Percentiles rank a stretch among this genome's conserved stretches.
Evolutionary conservation across 2,797 vertebrate species (phyloP).

Genomic region (Synanceia verrucosa): DNA sequence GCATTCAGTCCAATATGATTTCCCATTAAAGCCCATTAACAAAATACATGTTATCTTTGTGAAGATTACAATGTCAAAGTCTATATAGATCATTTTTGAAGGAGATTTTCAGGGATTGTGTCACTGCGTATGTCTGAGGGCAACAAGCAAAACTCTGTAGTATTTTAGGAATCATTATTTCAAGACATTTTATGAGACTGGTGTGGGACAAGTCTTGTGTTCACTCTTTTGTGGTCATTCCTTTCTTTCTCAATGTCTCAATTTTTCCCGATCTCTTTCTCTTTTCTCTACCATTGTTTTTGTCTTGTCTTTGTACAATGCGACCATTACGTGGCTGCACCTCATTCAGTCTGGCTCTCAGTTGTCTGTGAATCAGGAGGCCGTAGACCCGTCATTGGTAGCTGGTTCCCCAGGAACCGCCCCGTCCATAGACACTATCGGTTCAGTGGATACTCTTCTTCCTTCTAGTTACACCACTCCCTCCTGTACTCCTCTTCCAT

Average conservation of each 20-base stretch:
- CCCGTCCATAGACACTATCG: slow-evolving; percentile 27
- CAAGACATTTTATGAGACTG: neutral
- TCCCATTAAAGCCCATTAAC: neutral
- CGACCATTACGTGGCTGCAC: slow-evolving; percentile 32
- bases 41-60: neutral
- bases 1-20: neutral
- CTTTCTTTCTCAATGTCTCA: slow-evolving; percentile 47
- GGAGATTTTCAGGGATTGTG: neutral
- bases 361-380: slow-evolving; percentile 82
- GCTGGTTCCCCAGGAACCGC: slow-evolving; percentile 2
- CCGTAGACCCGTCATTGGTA: slow-evolving; percentile 40
- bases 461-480: slow-evolving; percentile 45
- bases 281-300: slow-evolving; percentile 60
- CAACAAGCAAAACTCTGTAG: neutral
- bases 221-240: slow-evolving; percentile 26
- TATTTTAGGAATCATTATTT: neutral
- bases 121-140: neutral
- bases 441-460: slow-evolving; percentile 22
- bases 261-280: slow-evolving; percentile 56
- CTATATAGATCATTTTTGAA: neutral
- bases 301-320: slow-evolving; percentile 55
- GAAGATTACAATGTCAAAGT: neutral
- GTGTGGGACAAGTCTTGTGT: slow-evolving; percentile 18
- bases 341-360: slow-evolving; percentile 87
- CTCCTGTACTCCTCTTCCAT: slow-evolving; percentile 40